Base-by-base conservation (phyloP, 2,113 vertebrate genomes). In the Tauraco erythrolophus region DNA sequence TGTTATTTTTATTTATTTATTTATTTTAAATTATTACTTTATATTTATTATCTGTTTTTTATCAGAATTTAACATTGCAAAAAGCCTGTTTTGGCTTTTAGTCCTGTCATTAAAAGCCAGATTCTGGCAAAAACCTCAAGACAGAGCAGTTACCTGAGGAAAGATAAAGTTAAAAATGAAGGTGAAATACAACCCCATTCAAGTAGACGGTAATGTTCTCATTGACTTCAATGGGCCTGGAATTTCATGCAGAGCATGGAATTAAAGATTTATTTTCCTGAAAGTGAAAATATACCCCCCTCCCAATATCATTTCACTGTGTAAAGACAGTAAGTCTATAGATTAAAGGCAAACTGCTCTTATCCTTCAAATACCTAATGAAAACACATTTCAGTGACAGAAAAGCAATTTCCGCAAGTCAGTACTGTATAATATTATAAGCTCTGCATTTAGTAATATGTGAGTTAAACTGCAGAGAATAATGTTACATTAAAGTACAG, bases 371-470 rank as follows among this genome's bases (percentile, higher is more conserved):
- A 64, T 70, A 46, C 7, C 43, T 68, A 89, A 94, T 90, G 61
- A 94, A 98, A 97, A 83, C 14, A 64, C 39, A 96, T 79, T 96
- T 95, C 62, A 72, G 41, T 56, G 92, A 87, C 76, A 94, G 27
- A 91, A 89, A 95, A 95, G 43, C 35, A 82, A 91, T 96, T 83
- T 61, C 46, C 6, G 3, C 54, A 97, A 85, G 86, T 84, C 77
- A 77, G n/a, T 41, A 50, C 28, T 35, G 48, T 23, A 37, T 45
- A 81, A 45, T 54, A 74, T 75, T 89, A 60, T 87, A 69, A 81
- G 27, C 25, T 39, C 48, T 74, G 45, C 45, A 58, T 94, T 94
- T 88, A 89, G 43, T n/a, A 89, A 75, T 81, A 54, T 28, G 45
- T 60, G 51, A 53, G 54, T 17, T 96, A 53, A 90, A 78, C 48